phyloP scores from a whole-genome alignment of 2,888 invertebrate genomes.

The Thelaira solivaga region DNA sequence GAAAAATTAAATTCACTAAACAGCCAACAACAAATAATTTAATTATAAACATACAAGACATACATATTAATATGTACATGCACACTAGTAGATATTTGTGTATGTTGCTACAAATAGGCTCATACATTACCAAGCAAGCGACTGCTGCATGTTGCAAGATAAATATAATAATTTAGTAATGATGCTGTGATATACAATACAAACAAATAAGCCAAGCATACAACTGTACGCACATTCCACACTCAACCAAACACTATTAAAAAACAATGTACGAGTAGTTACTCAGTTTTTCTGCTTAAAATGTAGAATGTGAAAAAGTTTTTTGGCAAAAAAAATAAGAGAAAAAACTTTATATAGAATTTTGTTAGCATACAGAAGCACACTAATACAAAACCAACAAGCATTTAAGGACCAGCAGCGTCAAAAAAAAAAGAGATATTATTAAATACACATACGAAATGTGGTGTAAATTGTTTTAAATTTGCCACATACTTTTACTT shows the following conservation, averaged over 20 bases:
- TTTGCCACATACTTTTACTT: conserved; percentile 61
- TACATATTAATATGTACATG: no score
- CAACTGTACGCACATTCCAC: neutral
- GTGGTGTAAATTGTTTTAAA: conserved; percentile 65
- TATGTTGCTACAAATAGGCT: neutral
- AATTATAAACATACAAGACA: no score
- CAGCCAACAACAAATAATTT: no score
- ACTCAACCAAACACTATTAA: neutral
- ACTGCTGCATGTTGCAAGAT: conserved; percentile 60
- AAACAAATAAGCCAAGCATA: conserved; percentile 11
- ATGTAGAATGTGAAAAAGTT: conserved; percentile 22
- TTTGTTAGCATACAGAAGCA: neutral
- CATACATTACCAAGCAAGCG: neutral
- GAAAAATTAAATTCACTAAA: no score
- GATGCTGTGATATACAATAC: conserved; percentile 42
- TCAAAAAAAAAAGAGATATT: conserved; percentile 22
- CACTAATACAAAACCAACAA: neutral
- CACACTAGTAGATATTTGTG: no score
- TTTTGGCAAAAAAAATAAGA: neutral
- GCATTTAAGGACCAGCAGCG: neutral
- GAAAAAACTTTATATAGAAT: no score
- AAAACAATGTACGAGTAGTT: conserved; percentile 34
- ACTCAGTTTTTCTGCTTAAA: conserved; percentile 22
- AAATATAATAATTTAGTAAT: conserved; percentile 60
- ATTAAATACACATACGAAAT: conserved; percentile 60